phyloP scores from a whole-genome alignment of 2,113 vertebrate genomes.

The Amblyopsis rosae region DNA sequence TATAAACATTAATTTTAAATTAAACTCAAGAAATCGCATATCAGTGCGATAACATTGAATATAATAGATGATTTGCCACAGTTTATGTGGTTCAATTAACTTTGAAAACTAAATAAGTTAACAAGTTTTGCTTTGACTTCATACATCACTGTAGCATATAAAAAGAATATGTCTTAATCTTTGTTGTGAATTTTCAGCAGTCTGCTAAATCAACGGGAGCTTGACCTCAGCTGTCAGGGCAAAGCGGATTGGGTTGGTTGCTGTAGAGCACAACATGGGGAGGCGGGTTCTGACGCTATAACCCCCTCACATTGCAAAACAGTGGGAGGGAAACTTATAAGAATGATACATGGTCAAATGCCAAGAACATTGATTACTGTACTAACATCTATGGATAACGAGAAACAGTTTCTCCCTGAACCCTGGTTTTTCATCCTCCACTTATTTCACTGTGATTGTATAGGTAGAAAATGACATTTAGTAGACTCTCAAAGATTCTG shows the following conservation, averaged over 20 bases:
- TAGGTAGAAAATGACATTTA: too few species aligned
- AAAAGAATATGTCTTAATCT: too few species aligned
- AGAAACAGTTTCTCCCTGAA: neutral
- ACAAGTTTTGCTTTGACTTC: too few species aligned
- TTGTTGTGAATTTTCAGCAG: too few species aligned
- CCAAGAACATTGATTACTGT: neutral
- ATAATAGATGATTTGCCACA: neutral
- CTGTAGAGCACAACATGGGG: neutral
- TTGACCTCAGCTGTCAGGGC: too few species aligned
- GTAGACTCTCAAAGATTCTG: too few species aligned
- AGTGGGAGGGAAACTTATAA: neutral
- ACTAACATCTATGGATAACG: slow-evolving; percentile 7
- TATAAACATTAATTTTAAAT: neutral
- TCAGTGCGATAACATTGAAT: neutral
- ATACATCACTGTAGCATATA: too few species aligned
- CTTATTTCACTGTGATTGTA: neutral
- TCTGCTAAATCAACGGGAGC: too few species aligned
- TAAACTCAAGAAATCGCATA: neutral
- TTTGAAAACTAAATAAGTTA: too few species aligned
- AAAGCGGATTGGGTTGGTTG: neutral
- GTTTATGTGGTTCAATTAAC: too few species aligned
- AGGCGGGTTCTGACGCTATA: slow-evolving; percentile 22
- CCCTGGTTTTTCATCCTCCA: slow-evolving; percentile 14
- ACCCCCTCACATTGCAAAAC: neutral
- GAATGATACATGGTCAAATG: neutral